Percentiles rank a stretch among this genome's conserved stretches.
Evolutionary conservation across 2,797 vertebrate species (phyloP).

Genomic region (Onychomys leucogaster): DNA sequence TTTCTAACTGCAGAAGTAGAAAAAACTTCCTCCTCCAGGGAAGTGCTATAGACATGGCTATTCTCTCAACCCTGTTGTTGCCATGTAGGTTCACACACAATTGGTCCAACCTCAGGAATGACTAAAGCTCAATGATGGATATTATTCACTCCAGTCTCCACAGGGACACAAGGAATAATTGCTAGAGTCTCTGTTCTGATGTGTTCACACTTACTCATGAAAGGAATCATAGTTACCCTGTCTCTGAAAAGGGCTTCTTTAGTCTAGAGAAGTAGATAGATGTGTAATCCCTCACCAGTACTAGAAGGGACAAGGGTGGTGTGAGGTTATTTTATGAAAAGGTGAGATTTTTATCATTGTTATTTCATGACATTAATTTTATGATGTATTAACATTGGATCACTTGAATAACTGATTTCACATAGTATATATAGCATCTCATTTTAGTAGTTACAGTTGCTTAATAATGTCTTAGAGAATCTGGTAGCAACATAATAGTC

Average conservation of each 20-base stretch:
- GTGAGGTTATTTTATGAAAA: not conserved
- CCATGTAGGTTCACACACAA: not conserved
- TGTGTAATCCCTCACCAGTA: not conserved
- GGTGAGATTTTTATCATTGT: not conserved
- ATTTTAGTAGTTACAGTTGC: conserved; percentile 12
- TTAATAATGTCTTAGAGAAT: conserved; percentile 25
- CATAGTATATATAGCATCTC: not conserved
- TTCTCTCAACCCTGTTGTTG: not conserved
- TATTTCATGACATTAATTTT: not conserved
- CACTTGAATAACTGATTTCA: conserved; percentile 49
- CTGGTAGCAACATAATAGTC: not conserved
- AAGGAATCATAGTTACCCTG: not conserved
- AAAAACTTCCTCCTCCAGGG: not conserved
- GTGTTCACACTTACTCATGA: not conserved
- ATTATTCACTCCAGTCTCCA: not conserved
- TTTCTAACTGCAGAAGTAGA: conserved; percentile 3
- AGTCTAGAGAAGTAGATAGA: not conserved
- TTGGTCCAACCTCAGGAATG: not conserved
- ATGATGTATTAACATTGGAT: not conserved
- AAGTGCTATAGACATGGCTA: not conserved
- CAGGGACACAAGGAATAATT: not conserved
- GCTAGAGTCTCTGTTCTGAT: not conserved
- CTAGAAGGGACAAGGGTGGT: not conserved
- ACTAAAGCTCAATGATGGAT: not conserved
- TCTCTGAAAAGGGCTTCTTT: not conserved